Percentiles rank a stretch among this genome's conserved stretches.
These are phyloP conservation scores for Ophioderma brevispina DNA, from an alignment of 35 echinoderm and acorn worm genomes.

Conservation along the genomic window DNA sequence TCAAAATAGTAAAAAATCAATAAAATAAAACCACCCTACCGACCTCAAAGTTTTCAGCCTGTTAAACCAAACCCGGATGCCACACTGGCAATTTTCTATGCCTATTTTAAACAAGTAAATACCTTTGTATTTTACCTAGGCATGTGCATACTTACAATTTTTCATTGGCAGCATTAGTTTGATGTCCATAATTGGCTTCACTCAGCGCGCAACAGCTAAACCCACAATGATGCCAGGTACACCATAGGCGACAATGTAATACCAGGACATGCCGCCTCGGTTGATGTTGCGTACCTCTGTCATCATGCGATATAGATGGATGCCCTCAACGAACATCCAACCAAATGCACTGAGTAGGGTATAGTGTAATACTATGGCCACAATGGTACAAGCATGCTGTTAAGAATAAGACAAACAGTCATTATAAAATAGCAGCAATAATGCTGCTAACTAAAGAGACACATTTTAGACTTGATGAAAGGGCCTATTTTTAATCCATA, in stretches of 20 bases:
- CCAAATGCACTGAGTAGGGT: slow-evolving; percentile 85
- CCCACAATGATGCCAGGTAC: slow-evolving; percentile 86
- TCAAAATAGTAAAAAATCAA: too few relatives aligned
- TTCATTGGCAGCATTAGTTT: slow-evolving; percentile 72
- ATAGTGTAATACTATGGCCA: slow-evolving; percentile 90
- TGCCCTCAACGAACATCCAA: slow-evolving; percentile 99
- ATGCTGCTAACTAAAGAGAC: too few relatives aligned
- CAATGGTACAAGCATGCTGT: slow-evolving; percentile 89
- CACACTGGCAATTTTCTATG: too few relatives aligned
- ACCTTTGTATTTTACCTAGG: too few relatives aligned
- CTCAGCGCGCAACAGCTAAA: slow-evolving; percentile 87
- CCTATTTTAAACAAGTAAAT: too few relatives aligned
- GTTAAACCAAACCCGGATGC: too few relatives aligned
- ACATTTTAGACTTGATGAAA: too few relatives aligned
- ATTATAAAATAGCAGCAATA: too few relatives aligned
- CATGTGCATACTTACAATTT: slow-evolving; percentile 97
- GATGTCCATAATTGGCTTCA: slow-evolving; percentile 73
- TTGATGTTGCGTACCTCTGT: slow-evolving; percentile 98
- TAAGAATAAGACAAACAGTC: too few relatives aligned
- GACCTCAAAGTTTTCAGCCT: too few relatives aligned
- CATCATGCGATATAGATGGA: slow-evolving; percentile 99
- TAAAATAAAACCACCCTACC: too few relatives aligned
- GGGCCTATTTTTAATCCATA: too few relatives aligned
- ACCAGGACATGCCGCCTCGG: slow-evolving; percentile 87
- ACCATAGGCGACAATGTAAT: slow-evolving; percentile 86